Evolutionary conservation across 64 coral and sea anemone genomes (phyloP).

Genomic region (Stylophora pistillata): DNA sequence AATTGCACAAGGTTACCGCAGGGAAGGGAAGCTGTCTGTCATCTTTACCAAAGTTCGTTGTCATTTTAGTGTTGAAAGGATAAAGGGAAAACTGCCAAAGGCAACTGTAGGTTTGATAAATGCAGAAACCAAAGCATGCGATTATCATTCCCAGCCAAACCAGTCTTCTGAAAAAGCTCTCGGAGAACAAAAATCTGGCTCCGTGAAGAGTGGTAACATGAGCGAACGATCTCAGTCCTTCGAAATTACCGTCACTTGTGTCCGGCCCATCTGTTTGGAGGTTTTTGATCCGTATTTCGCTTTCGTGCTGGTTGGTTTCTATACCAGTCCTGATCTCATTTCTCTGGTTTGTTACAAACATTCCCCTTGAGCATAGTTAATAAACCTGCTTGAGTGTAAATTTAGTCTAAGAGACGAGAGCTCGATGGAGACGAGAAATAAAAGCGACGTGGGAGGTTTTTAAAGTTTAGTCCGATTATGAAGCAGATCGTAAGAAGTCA

Average conservation of each 20-base stretch:
- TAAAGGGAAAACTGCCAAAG: neutral
- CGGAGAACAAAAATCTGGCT: neutral
- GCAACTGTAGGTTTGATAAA: neutral
- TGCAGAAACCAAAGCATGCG: neutral
- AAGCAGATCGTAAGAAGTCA: too few species aligned
- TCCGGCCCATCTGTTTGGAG: too few species aligned
- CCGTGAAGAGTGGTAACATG: slow-evolving; percentile 6
- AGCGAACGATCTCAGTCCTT: neutral
- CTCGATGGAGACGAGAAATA: too few species aligned
- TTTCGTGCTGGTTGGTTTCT: too few species aligned
- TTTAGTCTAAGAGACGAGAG: too few species aligned
- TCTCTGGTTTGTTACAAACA: too few species aligned
- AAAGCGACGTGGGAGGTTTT: too few species aligned
- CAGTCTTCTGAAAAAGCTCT: slow-evolving; percentile 5
- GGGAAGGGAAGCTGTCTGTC: neutral
- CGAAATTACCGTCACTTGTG: neutral
- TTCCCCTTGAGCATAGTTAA: too few species aligned
- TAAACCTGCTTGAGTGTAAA: too few species aligned
- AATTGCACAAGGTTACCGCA: slow-evolving; percentile 19
- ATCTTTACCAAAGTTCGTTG: neutral
- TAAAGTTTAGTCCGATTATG: too few species aligned
- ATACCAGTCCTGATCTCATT: too few species aligned
- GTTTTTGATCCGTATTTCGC: too few species aligned
- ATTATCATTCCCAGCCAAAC: neutral
- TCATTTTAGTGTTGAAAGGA: slow-evolving; percentile 8